Base-by-base conservation (phyloP, 2,113 vertebrate species). In the Isichthys henryi region DNA sequence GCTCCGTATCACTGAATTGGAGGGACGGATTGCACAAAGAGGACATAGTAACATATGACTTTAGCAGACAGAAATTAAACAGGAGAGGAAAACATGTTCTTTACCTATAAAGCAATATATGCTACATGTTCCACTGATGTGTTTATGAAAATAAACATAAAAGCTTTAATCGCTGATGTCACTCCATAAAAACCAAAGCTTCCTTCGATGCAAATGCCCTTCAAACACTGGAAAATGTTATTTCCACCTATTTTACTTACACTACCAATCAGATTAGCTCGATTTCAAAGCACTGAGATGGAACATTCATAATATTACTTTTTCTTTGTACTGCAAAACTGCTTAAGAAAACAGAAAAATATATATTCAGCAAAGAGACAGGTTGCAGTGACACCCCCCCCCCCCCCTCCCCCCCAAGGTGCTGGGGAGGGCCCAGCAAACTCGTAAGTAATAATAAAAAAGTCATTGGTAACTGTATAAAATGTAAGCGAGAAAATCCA, bases 111-210 rank as follows among this genome's bases (percentile, higher is more conserved):
- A 70, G n/a, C n/a, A 31, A 31, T 1, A 31, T 10, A 70, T 70
- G n/a, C 5, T 3, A 31, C n/a, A 70, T 39, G 39, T 39, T 39
- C 39, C 39, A 39, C 39, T 39, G 39, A 39, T 39, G 1, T 39
- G 2, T 39, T 39, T 39, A 39, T 39, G 35, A 50, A 89, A 35
- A 91, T 91, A n/a, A n/a, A n/a, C n/a, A n/a, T n/a, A n/a, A n/a
- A n/a, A 94, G 88, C 87, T 92, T 89, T 91, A 94, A 95, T 95
- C 94, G 92, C 92, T 91, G 27, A 84, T 45, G 48, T 92, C 93
- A 88, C 93, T 93, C 91, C 92, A 90, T 91, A 88, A 90, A 92
- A 91, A 88, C 87, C 80, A 90, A 93, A 93, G 92, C 92, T 50
- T 45, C 58, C 19, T 43, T 80, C 74, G 10, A n/a, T 39, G 39